Percentiles rank a stretch among this genome's conserved stretches.
Conservation (phyloP, 2,888 invertebrate genomes). For the Pterostichus niger region DNA sequence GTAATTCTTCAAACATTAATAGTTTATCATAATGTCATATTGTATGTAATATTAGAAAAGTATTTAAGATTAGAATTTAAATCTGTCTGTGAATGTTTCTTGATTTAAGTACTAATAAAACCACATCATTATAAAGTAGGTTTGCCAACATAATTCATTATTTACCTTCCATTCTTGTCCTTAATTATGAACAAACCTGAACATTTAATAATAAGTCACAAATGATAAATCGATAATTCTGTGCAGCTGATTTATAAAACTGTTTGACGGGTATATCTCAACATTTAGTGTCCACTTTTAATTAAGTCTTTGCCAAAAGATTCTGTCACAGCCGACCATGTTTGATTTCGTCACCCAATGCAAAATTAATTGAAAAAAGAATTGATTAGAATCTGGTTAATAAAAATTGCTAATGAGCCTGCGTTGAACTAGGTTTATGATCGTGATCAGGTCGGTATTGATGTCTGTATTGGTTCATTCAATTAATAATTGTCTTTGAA, state of each 20-base stretch:
- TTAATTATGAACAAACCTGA: constrained; percentile 11
- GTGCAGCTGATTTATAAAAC: background rate
- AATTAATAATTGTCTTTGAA: constrained; percentile 33
- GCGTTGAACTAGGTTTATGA: constrained; percentile 2
- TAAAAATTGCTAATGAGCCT: constrained; percentile 26
- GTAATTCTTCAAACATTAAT: too few relatives aligned
- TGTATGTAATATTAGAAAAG: too few relatives aligned
- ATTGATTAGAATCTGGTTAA: constrained; percentile 24
- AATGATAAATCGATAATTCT: constrained; percentile 26
- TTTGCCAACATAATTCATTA: too few relatives aligned
- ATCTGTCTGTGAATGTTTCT: too few relatives aligned
- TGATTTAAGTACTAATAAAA: too few relatives aligned
- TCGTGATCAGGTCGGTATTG: constrained; percentile 3
- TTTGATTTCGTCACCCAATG: constrained; percentile 10
- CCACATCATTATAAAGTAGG: too few relatives aligned
- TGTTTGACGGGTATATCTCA: constrained; percentile 22
- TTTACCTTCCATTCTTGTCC: background rate
- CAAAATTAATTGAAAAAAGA: constrained; percentile 22
- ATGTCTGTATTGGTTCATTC: constrained; percentile 18
- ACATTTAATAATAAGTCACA: constrained; percentile 4
- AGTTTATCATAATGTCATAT: too few relatives aligned
- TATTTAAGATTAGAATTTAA: too few relatives aligned
- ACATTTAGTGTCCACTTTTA: constrained; percentile 31
- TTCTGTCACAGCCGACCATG: background rate
- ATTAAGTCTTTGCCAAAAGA: constrained; percentile 32